phyloP scores from a whole-genome alignment of 2,888 invertebrate genomes.

The Merodon equestris region DNA sequence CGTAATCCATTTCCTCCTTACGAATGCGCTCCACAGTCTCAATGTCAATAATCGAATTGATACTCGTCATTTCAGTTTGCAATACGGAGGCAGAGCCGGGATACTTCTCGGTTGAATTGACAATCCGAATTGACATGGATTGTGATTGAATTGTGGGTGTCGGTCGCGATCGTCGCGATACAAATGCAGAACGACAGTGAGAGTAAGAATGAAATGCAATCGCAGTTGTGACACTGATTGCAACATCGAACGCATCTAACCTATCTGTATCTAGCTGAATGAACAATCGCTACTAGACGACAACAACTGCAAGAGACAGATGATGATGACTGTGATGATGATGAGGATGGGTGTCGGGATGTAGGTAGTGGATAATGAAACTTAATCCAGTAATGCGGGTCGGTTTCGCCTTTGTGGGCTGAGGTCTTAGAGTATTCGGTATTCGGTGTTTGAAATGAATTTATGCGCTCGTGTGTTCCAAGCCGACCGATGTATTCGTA shows the following conservation, averaged over 20 bases:
- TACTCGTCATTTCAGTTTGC: constrained; percentile 26
- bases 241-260: constrained; percentile 9
- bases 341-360: no score
- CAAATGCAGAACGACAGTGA: constrained; percentile 21
- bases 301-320: no score
- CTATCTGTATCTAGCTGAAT: no score
- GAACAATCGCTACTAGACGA: no score
- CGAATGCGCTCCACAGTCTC: constrained; percentile 17
- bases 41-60: constrained; percentile 54
- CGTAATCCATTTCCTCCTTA: constrained; percentile 44
- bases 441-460: constrained; percentile 16
- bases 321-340: no score
- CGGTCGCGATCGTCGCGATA: constrained; percentile 6
- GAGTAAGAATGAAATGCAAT: constrained; percentile 15
- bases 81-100: constrained; percentile 1
- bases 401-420: background rate
- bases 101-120: background rate
- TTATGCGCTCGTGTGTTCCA: constrained; percentile 42
- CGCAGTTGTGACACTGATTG: constrained; percentile 43
- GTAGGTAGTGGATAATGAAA: constrained; percentile 29
- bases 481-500: constrained; percentile 21
- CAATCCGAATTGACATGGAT: constrained; percentile 40
- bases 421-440: background rate
- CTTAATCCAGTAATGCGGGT: constrained; percentile 45
- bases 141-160: constrained; percentile 41